Evolutionary conservation across 2,888 invertebrate genomes (phyloP), one percentile per base, ranked within the genome.

Genomic region (Octonoba sinensis): DNA sequence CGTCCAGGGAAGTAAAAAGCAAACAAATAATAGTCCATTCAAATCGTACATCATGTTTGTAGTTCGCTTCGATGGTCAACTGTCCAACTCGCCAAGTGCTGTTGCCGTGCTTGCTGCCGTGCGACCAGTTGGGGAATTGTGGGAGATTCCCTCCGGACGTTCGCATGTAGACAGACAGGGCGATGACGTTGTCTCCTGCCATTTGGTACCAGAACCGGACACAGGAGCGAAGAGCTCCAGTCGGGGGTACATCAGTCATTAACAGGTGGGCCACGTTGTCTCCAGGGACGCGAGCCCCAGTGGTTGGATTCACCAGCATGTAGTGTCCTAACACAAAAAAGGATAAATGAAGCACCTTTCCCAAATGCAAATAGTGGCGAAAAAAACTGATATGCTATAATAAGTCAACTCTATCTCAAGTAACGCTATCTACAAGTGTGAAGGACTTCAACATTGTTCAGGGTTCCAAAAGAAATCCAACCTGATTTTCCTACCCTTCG

Each of bases 181-280:
- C 84, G 83, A 87, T 86, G 16, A 86, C 85, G 22, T 86, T 85
- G 12, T 44, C 57, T 6, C 88, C 88, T 75, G 86, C 85, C 86
- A 87, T 88, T 64, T 87, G 86, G 83, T 87, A 88, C 87, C 87
- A 88, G 84, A 88, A 88, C 11, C 83, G 85, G 81, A 87, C 70
- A 15, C 82, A 83, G 22, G 60, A 69, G 16, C 60, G 27, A 13
- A 11, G 67, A 13, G 49, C 22, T 13, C 66, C 84, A 13, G 69
- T 69, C 13, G 70, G 54, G 1, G 82, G 73, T 4, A 85, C 64
- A 44, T 84, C 60, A 0, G 79, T 83, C 36, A 83, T 77, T 16
- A 81, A 56, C 16, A 84, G 20, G 44, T 49, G 72, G 11, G 84
- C 84, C 51, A 67, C 60, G 36, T 84, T 84, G 16, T 73, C 66